phyloP scores from a whole-genome alignment of 2,113 vertebrate species.

The Triplophysa dalaica region DNA sequence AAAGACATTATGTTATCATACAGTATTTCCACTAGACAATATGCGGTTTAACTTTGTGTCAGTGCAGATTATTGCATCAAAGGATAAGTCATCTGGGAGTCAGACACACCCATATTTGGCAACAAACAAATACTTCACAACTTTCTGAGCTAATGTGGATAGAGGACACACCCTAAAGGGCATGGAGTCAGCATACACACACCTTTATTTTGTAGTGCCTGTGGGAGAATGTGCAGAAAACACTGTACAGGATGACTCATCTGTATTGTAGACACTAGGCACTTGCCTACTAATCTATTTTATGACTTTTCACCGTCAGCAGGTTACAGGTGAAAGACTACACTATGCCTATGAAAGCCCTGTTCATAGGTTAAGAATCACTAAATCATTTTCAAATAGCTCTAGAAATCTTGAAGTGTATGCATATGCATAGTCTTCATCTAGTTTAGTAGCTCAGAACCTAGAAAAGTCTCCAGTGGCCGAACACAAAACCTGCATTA shows the following conservation, averaged over 20 bases:
- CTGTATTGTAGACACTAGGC: conserved; percentile 21
- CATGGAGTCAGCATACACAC: conserved; percentile 47
- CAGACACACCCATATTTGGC: conserved; percentile 35
- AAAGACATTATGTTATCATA: background rate
- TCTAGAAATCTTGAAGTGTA: too few species aligned
- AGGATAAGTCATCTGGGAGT: background rate
- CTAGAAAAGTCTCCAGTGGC: background rate
- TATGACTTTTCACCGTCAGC: background rate
- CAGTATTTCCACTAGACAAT: background rate
- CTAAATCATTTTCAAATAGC: too few species aligned
- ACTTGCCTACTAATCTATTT: conserved; percentile 10
- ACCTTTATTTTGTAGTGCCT: conserved; percentile 47
- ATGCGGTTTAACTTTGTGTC: background rate
- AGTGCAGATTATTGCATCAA: background rate
- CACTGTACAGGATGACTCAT: conserved; percentile 16
- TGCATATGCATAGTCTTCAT: too few species aligned
- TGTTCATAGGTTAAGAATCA: background rate
- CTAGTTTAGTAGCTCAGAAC: background rate
- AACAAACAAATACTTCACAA: conserved; percentile 36
- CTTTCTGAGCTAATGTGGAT: conserved; percentile 46
- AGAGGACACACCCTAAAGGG: conserved; percentile 50
- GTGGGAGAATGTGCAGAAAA: conserved; percentile 29
- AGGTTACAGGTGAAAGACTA: conserved; percentile 17
- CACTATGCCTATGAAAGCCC: background rate
- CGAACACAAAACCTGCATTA: conserved; percentile 34